Evolutionary conservation across 1,140 invertebrate genomes (phyloP).

Genomic region (Brevipalpus yothersi): DNA sequence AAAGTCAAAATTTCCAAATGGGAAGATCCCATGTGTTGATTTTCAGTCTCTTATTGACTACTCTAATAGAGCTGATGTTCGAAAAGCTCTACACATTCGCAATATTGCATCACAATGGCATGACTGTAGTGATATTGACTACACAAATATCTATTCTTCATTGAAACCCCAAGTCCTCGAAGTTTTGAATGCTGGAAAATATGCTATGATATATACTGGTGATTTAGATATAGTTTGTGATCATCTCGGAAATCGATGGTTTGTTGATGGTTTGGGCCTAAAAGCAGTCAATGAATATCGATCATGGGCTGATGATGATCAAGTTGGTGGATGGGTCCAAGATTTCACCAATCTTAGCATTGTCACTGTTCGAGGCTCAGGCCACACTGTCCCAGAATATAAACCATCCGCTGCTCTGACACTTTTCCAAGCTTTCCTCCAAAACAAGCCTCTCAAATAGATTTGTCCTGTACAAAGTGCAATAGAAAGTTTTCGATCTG

Average conservation of each 20-base stretch:
- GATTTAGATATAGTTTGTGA: slow-evolving; percentile 33
- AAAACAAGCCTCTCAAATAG: background rate
- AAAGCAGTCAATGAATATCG: slow-evolving; percentile 11
- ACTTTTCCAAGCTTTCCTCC: slow-evolving; percentile 14
- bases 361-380: slow-evolving; percentile 24
- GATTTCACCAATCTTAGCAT: slow-evolving; percentile 18
- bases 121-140: slow-evolving; percentile 8
- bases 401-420: slow-evolving; percentile 23
- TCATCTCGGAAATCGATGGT: slow-evolving; percentile 28
- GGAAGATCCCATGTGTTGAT: slow-evolving; percentile 21
- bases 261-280: slow-evolving; percentile 19
- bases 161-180: slow-evolving; percentile 17
- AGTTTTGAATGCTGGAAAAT: slow-evolving; percentile 15
- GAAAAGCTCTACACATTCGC: slow-evolving; percentile 23
- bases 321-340: slow-evolving; percentile 22
- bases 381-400: slow-evolving; percentile 32
- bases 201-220: slow-evolving; percentile 28
- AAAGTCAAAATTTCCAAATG: slow-evolving; percentile 21
- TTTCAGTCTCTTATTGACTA: slow-evolving; percentile 16
- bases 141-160: slow-evolving; percentile 15
- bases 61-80: slow-evolving; percentile 19
- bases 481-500: no score
- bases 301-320: slow-evolving; percentile 15
- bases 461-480: no score
- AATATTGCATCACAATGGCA: background rate